Percentiles rank a stretch among this genome's conserved stretches.
These are phyloP conservation scores for Aix galericulata DNA, from an alignment of 2,113 vertebrate species.

Conservation along the genomic window DNA sequence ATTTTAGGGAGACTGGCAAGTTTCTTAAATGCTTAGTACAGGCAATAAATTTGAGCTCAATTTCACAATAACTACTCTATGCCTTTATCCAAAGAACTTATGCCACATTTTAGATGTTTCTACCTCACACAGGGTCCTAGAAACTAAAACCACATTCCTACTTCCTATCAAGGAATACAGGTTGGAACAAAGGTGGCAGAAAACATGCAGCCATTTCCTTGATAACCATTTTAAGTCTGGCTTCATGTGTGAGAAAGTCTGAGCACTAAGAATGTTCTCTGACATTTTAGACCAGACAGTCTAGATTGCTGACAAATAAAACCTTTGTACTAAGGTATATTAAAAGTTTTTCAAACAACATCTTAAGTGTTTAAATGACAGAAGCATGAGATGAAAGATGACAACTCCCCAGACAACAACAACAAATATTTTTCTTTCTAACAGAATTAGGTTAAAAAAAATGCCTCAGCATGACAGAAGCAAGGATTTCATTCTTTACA, in stretches of 20 bases:
- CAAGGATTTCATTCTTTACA: not conserved
- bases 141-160: not conserved
- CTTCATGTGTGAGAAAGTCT: not conserved
- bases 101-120: not conserved
- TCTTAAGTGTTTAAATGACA: not conserved
- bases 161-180: not conserved
- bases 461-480: not conserved
- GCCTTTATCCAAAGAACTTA: not conserved
- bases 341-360: not conserved
- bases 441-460: not conserved
- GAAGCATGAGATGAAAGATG: not conserved
- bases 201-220: not conserved
- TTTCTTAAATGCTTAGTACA: not conserved
- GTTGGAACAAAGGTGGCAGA: not conserved
- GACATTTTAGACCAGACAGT: not conserved
- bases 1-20: not conserved
- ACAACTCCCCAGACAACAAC: not conserved
- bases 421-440: not conserved
- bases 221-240: not conserved
- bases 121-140: not conserved
- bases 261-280: not conserved
- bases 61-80: not conserved
- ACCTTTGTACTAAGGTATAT: not conserved
- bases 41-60: not conserved
- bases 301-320: not conserved